Evolutionary conservation across 1,140 invertebrate species (phyloP), one percentile per base, ranked within the genome.

Genomic region (Parasteatoda tepidariorum): DNA sequence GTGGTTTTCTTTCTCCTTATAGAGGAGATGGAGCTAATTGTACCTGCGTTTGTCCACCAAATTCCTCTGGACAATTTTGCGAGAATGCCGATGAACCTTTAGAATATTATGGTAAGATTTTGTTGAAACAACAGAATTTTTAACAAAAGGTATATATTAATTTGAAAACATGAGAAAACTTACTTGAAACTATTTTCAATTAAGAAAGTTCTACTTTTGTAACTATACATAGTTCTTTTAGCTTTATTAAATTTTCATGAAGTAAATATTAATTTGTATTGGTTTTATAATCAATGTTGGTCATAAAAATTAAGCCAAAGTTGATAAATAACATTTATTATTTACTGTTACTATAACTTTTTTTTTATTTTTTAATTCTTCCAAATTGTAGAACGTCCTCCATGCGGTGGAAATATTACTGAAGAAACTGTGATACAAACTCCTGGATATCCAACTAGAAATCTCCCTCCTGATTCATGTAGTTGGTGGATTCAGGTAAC

Each of bases 351-450:
- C 18, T 9, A 48, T 48, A 48, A 41, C 5, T 41, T 41, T 41
- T 5, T 41, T 41, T 41, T 41, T 48, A 48, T 48, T 48, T 48
- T 48, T 4, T 2, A 48, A 13, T 48, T 48, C 38, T 13, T 41
- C 18, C 38, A 55, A 26, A 7, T 55, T 75, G 24, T 13, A 84
- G 83, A 59, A 2, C 13, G 59, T 6, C 84, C 75, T 11, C 76
- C 73, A 0, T 86, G 85, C 48, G 85, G 85, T 33, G 85, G 86
- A 9, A 85, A 84, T 68, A 61, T 86, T 6, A 86, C 81, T 2
- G 57, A 71, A 62, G 55, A 70, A 7, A 48, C 41, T 1, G 34
- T 28, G 24, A 84, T 86, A 15, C 41, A 68, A 67, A 86, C 85
- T 33, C 85, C 85, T 15, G 54, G 64, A 13, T 86, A 85, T 38